Percentiles rank a stretch among this genome's conserved stretches.
Conservation (phyloP, 2,888 invertebrate genomes). For the Leucophora obtusa region DNA sequence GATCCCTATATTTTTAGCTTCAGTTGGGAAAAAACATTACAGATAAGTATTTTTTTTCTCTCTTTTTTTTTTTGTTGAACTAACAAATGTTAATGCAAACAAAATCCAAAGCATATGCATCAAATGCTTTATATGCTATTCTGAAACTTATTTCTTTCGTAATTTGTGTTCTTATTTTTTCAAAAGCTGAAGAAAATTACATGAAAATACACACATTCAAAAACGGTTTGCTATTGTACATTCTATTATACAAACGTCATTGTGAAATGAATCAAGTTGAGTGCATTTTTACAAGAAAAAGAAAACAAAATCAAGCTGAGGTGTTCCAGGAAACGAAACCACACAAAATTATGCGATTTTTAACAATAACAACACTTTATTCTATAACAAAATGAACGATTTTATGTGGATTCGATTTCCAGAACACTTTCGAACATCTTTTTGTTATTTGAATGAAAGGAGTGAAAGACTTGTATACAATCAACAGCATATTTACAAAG, state of each 20-base stretch:
- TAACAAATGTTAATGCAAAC: background rate
- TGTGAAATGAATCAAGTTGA: constrained; percentile 44
- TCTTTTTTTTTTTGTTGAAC: background rate
- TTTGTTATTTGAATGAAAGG: constrained; percentile 33
- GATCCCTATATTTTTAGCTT: no score
- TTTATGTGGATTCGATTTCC: no score
- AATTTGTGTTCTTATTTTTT: background rate
- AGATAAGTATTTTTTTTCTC: no score
- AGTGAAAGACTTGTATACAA: constrained; percentile 20
- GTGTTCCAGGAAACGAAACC: no score
- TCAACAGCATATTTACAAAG: constrained; percentile 32
- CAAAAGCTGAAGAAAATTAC: background rate
- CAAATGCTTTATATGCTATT: background rate
- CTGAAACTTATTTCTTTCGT: background rate
- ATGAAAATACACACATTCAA: background rate
- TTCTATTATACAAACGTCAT: constrained; percentile 31
- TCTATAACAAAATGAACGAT: no score
- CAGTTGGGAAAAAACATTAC: no score
- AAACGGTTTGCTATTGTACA: background rate
- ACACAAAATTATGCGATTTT: no score
- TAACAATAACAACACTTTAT: no score
- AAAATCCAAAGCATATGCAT: background rate
- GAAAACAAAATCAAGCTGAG: constrained; percentile 45
- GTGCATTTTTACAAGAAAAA: constrained; percentile 28
- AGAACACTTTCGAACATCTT: no score